These are phyloP conservation scores for Limnephilus auricula DNA, from an alignment of 2,888 invertebrate genomes.

Conservation along the genomic window DNA sequence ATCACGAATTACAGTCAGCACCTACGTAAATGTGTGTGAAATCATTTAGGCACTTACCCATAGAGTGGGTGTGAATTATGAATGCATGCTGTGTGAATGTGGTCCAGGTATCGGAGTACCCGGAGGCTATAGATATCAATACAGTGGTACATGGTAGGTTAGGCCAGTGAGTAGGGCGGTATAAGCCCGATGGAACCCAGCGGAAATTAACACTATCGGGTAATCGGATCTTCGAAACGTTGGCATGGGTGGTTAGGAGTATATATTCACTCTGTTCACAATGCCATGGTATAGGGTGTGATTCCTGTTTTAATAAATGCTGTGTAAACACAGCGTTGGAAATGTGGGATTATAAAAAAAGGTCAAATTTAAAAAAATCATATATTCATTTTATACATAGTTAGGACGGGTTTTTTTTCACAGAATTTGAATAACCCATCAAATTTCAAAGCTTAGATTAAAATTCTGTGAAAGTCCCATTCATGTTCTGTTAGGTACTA, in stretches of 20 bases:
- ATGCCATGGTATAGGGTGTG: not conserved
- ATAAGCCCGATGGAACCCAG: not conserved
- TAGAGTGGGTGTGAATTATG: not conserved
- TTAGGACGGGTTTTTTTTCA: no score
- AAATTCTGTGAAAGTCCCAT: no score
- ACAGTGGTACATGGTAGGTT: not conserved
- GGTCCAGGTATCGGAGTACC: not conserved
- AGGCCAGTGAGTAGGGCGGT: not conserved
- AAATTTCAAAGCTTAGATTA: no score
- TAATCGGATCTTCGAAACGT: conserved; percentile 49
- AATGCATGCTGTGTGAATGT: not conserved
- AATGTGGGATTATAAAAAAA: no score
- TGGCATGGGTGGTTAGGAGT: not conserved
- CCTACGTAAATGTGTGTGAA: not conserved
- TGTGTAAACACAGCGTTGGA: no score
- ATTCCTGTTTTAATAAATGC: no score
- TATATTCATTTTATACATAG: no score
- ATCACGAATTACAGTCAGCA: no score
- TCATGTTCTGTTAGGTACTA: no score
- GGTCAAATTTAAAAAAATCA: no score
- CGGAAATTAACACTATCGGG: conserved; percentile 50
- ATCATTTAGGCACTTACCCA: not conserved
- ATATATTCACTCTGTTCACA: not conserved
- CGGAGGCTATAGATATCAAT: not conserved
- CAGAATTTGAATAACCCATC: no score